Conservation (phyloP, 2,113 vertebrate species). For the Oryctolagus cuniculus region DNA sequence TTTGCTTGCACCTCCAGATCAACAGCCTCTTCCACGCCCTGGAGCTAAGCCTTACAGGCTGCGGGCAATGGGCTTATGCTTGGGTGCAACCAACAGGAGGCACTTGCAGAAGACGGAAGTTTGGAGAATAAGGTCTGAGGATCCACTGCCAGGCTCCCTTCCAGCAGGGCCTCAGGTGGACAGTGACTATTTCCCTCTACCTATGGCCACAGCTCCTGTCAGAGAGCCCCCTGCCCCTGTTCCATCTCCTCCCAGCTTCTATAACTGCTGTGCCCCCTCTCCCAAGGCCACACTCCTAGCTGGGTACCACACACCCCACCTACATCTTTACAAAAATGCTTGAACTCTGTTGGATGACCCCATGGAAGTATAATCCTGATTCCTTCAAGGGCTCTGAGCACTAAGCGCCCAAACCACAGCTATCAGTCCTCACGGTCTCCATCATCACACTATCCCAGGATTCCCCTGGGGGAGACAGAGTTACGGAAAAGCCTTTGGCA, state of each 20-base stretch:
- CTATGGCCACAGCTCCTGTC: background rate
- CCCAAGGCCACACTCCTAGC: background rate
- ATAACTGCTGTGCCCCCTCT: background rate
- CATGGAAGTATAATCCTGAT: too few relatives aligned
- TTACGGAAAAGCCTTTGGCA: background rate
- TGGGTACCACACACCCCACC: background rate
- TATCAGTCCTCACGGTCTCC: background rate
- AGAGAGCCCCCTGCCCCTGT: background rate
- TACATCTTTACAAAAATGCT: constrained; percentile 17
- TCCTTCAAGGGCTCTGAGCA: background rate
- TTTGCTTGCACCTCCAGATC: background rate
- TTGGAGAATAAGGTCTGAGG: background rate
- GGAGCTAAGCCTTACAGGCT: background rate
- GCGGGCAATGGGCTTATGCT: too few relatives aligned
- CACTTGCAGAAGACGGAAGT: background rate
- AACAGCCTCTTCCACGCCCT: background rate
- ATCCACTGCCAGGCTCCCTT: background rate
- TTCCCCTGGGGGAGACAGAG: background rate
- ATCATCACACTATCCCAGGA: background rate
- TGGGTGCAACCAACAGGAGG: background rate
- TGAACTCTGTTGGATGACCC: background rate
- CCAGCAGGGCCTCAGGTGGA: background rate
- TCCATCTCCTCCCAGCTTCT: background rate
- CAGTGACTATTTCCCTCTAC: background rate
- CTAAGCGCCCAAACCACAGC: too few relatives aligned